Percentiles rank a stretch among this genome's conserved stretches.
Conservation (phyloP, 2,888 invertebrate genomes). For the Nemapogon koenigi region DNA sequence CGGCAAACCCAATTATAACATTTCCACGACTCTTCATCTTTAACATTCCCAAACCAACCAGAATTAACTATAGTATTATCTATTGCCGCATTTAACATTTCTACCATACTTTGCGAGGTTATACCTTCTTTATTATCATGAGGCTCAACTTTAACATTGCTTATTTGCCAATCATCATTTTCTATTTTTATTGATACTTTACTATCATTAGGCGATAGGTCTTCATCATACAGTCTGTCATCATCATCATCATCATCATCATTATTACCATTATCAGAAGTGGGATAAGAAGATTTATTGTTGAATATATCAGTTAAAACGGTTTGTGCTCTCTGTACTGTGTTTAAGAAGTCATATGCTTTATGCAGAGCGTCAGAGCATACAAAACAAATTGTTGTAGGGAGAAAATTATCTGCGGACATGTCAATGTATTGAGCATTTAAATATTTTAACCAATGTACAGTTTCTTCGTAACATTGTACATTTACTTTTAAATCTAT, state of each 20-base stretch:
- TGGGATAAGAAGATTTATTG: too few relatives aligned
- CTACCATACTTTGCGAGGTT: too few relatives aligned
- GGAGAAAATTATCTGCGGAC: constrained; percentile 11
- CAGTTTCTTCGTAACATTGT: not conserved
- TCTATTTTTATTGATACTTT: too few relatives aligned
- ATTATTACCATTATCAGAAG: too few relatives aligned
- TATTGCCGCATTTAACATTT: too few relatives aligned
- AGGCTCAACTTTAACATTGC: too few relatives aligned
- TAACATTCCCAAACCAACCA: not conserved
- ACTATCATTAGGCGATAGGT: too few relatives aligned
- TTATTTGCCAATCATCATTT: too few relatives aligned
- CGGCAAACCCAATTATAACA: constrained; percentile 51
- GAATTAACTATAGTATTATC: too few relatives aligned
- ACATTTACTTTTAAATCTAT: not conserved
- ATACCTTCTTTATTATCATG: too few relatives aligned
- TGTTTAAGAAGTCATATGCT: constrained; percentile 15
- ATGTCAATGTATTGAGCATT: not conserved
- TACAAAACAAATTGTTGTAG: constrained; percentile 15
- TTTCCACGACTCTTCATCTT: constrained; percentile 26
- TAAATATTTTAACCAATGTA: not conserved
- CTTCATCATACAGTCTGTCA: too few relatives aligned
- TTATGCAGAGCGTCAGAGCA: constrained; percentile 15
- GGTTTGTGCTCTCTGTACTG: constrained; percentile 1
- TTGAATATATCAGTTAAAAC: constrained; percentile 3
- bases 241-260: too few relatives aligned